phyloP scores from a whole-genome alignment of 2,888 invertebrate species.

The Rotaria sp. region DNA sequence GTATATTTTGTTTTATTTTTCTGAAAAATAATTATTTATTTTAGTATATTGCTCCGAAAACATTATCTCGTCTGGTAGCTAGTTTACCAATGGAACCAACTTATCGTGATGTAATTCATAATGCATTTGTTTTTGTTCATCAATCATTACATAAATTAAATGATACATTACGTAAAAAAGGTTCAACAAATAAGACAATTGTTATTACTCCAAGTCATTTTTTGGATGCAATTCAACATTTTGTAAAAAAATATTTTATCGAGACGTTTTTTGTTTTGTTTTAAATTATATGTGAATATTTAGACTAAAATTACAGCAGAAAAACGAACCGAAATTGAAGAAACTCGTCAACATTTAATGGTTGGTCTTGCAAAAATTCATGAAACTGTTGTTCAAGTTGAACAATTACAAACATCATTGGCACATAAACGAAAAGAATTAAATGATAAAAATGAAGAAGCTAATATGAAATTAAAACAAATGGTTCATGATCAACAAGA shows the following conservation, averaged over 20 bases:
- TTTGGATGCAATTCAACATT: slow-evolving; percentile 96
- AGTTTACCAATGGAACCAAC: slow-evolving; percentile 60
- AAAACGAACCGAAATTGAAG: slow-evolving; percentile 92
- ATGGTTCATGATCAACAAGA: slow-evolving; percentile 99
- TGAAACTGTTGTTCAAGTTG: slow-evolving; percentile 97
- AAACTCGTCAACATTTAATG: slow-evolving; percentile 94
- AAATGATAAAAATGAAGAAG: slow-evolving; percentile 94
- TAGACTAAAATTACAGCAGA: slow-evolving; percentile 70
- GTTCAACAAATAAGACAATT: slow-evolving; percentile 94
- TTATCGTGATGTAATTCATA: slow-evolving; percentile 90
- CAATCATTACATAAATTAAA: slow-evolving; percentile 93
- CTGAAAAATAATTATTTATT: neutral
- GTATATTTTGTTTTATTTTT: slow-evolving; percentile 72
- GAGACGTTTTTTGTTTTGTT: neutral
- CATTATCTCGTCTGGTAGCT: slow-evolving; percentile 71
- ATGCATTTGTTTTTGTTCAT: slow-evolving; percentile 97
- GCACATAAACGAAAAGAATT: slow-evolving; percentile 76
- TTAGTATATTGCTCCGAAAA: slow-evolving; percentile 61
- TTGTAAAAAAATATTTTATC: slow-evolving; percentile 68
- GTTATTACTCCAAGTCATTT: slow-evolving; percentile 96
- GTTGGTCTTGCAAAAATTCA: slow-evolving; percentile 96
- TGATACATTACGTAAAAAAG: slow-evolving; percentile 76
- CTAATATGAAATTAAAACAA: slow-evolving; percentile 94
- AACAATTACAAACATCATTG: slow-evolving; percentile 95
- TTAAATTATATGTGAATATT: neutral